Percentiles rank a stretch among this genome's conserved stretches.
These are phyloP conservation scores for Imbricaverruca yamaguchii DNA, from an alignment of 2,888 invertebrate species.

Conservation along the genomic window DNA sequence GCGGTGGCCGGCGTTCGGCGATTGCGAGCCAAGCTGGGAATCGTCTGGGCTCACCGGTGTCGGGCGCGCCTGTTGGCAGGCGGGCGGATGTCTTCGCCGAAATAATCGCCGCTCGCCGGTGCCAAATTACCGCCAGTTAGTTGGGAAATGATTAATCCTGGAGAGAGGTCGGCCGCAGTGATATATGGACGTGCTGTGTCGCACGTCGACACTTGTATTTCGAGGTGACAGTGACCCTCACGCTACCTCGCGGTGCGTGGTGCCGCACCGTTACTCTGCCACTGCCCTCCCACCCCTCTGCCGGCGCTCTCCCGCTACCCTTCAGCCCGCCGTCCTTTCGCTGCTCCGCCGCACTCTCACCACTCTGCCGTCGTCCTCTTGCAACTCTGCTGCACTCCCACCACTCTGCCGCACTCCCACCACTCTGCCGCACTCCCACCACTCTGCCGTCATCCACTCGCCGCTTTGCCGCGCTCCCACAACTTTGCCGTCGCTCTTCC, in stretches of 20 bases:
- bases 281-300: too few relatives aligned
- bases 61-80: neutral
- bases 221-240: neutral
- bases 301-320: too few relatives aligned
- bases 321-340: too few relatives aligned
- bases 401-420: too few relatives aligned
- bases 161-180: neutral
- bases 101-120: neutral
- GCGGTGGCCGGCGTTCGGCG: neutral
- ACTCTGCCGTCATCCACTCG: too few relatives aligned
- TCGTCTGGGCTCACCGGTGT: neutral
- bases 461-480: too few relatives aligned
- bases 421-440: neutral
- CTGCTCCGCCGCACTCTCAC: too few relatives aligned
- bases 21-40: too few relatives aligned
- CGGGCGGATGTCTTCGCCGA: neutral
- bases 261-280: too few relatives aligned
- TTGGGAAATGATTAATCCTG: constrained; percentile 8
- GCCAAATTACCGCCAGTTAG: constrained; percentile 16
- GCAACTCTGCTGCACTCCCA: too few relatives aligned
- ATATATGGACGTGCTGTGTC: neutral
- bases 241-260: neutral
- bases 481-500: too few relatives aligned
- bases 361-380: too few relatives aligned
- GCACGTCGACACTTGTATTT: neutral